Base-by-base conservation (phyloP, 2,113 vertebrate species). In the Chiloscyllium plagiosum region DNA sequence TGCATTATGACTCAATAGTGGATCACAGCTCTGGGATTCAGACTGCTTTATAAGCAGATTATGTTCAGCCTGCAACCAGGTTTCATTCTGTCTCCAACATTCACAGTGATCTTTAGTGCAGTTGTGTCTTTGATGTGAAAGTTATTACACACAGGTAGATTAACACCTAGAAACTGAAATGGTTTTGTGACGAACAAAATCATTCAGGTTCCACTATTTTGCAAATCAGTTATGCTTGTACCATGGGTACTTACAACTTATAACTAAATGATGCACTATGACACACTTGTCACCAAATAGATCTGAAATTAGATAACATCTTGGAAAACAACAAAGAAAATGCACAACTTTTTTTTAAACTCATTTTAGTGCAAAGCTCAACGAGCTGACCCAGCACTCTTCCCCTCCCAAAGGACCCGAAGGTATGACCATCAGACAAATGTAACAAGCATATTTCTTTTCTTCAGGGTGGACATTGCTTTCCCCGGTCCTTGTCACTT, bases 271-370 rank as follows among this genome's bases (percentile, higher is more conserved):
- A 15, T 92, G 89, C 61, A 90, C 61, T 61, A n/a, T 56, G 52
- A 61, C 61, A 19, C 52, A 93, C 7, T 37, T 33, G 61, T 66
- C 89, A 22, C 61, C 33, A 93, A 93, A 93, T 20, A 3, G 33
- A 92, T 92, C 89, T 92, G 61, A 66, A 37, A n/a, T n/a, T 66
- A 66, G 89, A 93, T 93, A 93, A 47, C 37, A 92, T 61, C 89
- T 92, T 56, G 61, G 56, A 92, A 92, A 92, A 92, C 89, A 65
- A 92, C 20, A 66, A 5, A 56, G 29, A 89, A 61, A 89, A 52
- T 8, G 1, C 50, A 61, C 86, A 89, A 50, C 47, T 8, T 56
- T 26, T 50, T 61, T 19, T 89, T 61, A 56, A 56, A 87, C 4
- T 87, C 2, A 24, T 6, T 87, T 87, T 87, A 29, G 47, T 87